Conservation (phyloP, 2,113 vertebrate genomes). For the Platysternon megacephalum region DNA sequence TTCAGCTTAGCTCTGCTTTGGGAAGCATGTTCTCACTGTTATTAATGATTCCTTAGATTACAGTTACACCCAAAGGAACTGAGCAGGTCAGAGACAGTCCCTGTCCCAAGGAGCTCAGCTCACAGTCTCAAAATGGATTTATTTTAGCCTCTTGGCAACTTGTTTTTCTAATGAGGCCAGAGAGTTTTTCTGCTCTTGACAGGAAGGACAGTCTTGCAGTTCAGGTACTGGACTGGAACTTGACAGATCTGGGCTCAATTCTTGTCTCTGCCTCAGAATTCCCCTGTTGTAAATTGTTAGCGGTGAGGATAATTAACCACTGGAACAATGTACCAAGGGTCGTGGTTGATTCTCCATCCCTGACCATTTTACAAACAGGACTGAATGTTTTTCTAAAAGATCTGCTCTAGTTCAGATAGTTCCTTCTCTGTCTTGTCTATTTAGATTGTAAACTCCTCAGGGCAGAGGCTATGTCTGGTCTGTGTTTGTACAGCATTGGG, state of each 20-base stretch:
- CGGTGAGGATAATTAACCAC: too few relatives aligned
- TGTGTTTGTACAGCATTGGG: background rate
- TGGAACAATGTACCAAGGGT: too few relatives aligned
- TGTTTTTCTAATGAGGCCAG: background rate
- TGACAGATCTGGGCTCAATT: background rate
- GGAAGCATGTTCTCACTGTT: background rate
- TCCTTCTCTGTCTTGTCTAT: too few relatives aligned
- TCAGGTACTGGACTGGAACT: background rate
- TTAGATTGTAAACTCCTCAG: background rate
- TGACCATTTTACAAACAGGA: background rate
- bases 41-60: background rate
- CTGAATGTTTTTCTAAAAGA: too few relatives aligned
- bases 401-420: too few relatives aligned
- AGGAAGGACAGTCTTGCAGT: rapidly evolving
- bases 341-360: too few relatives aligned
- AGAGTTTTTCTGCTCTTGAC: background rate
- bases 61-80: background rate
- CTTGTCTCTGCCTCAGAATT: background rate
- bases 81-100: background rate
- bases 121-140: background rate
- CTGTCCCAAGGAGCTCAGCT: background rate
- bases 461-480: background rate
- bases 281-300: background rate
- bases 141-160: background rate
- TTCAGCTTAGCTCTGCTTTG: background rate